phyloP scores from a whole-genome alignment of 2,797 vertebrate genomes.

The Bryconaethiops microstoma region DNA sequence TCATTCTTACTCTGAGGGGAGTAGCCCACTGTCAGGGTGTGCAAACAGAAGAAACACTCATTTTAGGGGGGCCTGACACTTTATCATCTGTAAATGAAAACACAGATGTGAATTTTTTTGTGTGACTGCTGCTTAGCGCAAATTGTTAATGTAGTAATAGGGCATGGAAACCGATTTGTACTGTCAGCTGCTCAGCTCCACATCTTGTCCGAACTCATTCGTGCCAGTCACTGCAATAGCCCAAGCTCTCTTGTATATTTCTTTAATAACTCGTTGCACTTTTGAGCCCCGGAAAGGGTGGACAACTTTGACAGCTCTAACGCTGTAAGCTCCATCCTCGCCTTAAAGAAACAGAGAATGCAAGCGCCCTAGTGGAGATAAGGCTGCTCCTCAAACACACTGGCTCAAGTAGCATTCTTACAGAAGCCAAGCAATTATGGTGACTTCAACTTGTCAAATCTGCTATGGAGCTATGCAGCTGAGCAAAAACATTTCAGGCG shows the following conservation, averaged over 20 bases:
- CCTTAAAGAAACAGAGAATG: conserved; percentile 41
- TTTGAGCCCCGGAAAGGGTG: conserved; percentile 35
- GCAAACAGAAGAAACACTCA: too few species aligned
- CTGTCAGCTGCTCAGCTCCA: background rate
- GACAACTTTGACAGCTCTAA: conserved; percentile 49
- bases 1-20: too few species aligned
- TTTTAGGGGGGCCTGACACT: too few species aligned
- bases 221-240: background rate
- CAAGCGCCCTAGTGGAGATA: conserved; percentile 46
- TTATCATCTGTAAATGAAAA: too few species aligned
- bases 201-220: background rate
- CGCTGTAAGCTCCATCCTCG: conserved; percentile 31
- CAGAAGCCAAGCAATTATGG: conserved; percentile 67
- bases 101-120: too few species aligned
- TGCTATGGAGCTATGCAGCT: conserved; percentile 63
- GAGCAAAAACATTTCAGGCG: conserved; percentile 65
- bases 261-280: conserved; percentile 34
- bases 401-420: conserved; percentile 66
- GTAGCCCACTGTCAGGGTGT: too few species aligned
- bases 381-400: conserved; percentile 61
- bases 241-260: conserved; percentile 28
- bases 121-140: background rate
- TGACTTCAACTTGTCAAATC: conserved; percentile 66
- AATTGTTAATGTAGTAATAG: background rate
- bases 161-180: background rate